A percentile compares a stretch with the other conserved stretches of the same genome.
Conservation (phyloP, 23 tunicate species). For the Ciona savignyi region DNA sequence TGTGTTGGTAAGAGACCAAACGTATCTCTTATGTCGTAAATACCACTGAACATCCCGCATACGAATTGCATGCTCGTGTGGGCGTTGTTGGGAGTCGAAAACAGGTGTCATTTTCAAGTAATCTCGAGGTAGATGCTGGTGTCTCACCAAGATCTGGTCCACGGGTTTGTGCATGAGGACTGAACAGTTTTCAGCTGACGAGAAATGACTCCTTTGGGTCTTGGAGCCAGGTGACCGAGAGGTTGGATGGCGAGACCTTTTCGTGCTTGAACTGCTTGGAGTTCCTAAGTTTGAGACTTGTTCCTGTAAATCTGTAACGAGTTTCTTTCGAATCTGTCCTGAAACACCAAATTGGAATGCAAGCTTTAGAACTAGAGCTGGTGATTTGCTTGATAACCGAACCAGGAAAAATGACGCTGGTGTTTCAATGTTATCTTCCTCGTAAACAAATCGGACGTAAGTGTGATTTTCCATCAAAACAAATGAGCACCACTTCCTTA, state of each 20-base stretch:
- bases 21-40: constrained; percentile 51
- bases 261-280: constrained; percentile 8
- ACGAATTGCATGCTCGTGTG: constrained; percentile 6
- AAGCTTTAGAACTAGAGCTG: constrained; percentile 59
- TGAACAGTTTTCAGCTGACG: constrained; percentile 29
- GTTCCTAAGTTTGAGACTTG: constrained; percentile 3
- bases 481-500: constrained; percentile 72
- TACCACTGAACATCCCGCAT: constrained; percentile 57
- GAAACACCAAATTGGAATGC: constrained; percentile 69
- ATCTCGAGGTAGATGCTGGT: constrained; percentile 43
- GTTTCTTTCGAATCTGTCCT: constrained; percentile 31
- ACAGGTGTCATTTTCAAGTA: constrained; percentile 20
- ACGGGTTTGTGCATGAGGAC: constrained; percentile 63
- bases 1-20: constrained; percentile 74
- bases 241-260: constrained; percentile 54
- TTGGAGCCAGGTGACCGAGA: constrained; percentile 30
- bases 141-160: constrained; percentile 41
- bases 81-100: not conserved
- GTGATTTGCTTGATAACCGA: constrained; percentile 37
- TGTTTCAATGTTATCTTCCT: constrained; percentile 21
- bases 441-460: constrained; percentile 60
- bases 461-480: constrained; percentile 65
- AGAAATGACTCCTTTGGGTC: not conserved
- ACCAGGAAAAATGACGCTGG: constrained; percentile 66
- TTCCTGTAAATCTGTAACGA: constrained; percentile 29